Conservation (phyloP, 1,140 invertebrate genomes). For the Teleogryllus occipitalis region DNA sequence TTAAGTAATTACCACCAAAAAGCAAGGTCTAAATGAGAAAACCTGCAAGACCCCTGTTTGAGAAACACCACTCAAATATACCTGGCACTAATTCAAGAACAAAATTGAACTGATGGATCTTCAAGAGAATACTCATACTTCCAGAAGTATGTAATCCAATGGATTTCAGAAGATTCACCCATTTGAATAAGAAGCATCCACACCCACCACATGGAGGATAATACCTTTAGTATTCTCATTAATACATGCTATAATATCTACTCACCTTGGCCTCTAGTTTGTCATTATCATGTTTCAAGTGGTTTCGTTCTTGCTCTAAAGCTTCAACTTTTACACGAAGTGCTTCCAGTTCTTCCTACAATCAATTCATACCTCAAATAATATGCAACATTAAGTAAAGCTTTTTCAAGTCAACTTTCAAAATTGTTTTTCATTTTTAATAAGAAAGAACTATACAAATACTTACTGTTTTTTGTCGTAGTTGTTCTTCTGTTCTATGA, state of each 20-base stretch:
- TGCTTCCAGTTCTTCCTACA: slow-evolving; percentile 76
- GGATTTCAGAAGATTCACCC: too few species aligned
- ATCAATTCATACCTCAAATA: slow-evolving; percentile 27
- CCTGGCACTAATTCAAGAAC: too few species aligned
- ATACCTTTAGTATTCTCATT: too few species aligned
- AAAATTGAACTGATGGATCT: too few species aligned
- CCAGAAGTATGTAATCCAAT: too few species aligned
- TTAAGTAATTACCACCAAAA: too few species aligned
- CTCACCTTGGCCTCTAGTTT: slow-evolving; percentile 80
- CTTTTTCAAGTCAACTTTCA: slow-evolving; percentile 3
- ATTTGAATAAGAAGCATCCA: too few species aligned
- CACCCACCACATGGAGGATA: too few species aligned
- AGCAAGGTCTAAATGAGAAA: too few species aligned
- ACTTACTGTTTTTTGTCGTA: slow-evolving; percentile 64
- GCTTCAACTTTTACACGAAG: slow-evolving; percentile 74
- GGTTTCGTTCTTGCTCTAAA: slow-evolving; percentile 72
- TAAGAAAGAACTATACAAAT: slow-evolving; percentile 7
- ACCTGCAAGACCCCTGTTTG: too few species aligned
- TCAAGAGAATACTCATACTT: too few species aligned
- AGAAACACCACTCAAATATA: too few species aligned
- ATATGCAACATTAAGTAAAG: slow-evolving; percentile 20
- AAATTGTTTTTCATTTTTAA: background rate
- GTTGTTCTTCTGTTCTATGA: slow-evolving; percentile 84
- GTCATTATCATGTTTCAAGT: slow-evolving; percentile 80
- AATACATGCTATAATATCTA: background rate